A percentile compares a stretch with the other conserved stretches of the same genome.
phyloP scores from a whole-genome alignment of 2,797 vertebrate species.

The Arctocebus calabarensis region DNA sequence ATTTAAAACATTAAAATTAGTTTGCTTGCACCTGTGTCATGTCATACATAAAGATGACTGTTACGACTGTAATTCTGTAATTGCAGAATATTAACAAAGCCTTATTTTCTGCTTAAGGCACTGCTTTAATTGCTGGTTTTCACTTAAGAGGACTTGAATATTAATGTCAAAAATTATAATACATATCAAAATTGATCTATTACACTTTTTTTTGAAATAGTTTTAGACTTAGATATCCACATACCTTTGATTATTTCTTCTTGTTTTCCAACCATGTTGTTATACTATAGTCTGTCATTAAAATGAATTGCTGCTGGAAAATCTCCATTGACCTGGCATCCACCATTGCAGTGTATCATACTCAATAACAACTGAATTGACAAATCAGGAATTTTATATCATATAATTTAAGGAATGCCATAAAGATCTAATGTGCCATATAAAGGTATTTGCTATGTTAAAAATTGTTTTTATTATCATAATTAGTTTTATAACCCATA shows the following conservation, averaged over 20 bases:
- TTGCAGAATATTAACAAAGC: background rate
- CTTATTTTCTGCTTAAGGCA: background rate
- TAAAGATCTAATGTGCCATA: background rate
- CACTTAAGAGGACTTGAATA: background rate
- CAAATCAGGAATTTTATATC: slow-evolving; percentile 2
- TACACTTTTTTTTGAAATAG: slow-evolving; percentile 42
- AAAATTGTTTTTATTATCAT: slow-evolving; percentile 14
- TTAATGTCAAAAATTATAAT: background rate
- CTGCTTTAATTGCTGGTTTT: background rate
- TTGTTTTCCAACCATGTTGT: slow-evolving; percentile 12
- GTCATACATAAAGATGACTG: background rate
- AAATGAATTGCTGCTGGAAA: slow-evolving; percentile 15
- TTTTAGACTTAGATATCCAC: background rate
- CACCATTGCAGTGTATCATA: background rate
- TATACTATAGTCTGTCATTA: background rate
- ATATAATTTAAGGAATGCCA: background rate
- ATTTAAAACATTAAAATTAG: background rate
- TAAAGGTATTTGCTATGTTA: background rate
- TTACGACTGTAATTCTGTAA: background rate
- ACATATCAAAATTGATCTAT: too few species aligned
- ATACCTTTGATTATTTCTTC: background rate
- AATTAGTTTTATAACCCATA: slow-evolving; percentile 2
- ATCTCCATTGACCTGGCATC: background rate
- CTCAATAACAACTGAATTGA: background rate
- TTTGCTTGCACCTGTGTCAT: background rate